Evolutionary conservation across 1,140 invertebrate genomes (phyloP).

Genomic region (Atopsyche davidsoni): DNA sequence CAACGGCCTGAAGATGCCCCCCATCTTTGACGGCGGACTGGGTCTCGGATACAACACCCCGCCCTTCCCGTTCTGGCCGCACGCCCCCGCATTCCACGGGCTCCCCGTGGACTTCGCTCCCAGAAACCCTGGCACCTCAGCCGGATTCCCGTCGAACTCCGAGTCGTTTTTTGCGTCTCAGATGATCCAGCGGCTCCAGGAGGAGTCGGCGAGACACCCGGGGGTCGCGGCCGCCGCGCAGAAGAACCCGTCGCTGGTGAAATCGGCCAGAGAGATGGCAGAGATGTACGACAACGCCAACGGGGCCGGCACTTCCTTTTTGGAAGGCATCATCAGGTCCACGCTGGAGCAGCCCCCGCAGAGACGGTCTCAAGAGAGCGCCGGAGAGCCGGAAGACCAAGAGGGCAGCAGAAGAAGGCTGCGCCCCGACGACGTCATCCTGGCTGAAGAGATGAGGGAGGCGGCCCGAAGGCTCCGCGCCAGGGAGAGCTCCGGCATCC

Average conservation of each 20-base stretch:
- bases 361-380: constrained; percentile 43
- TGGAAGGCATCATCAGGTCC: constrained; percentile 75
- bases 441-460: constrained; percentile 51
- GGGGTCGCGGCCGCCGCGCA: constrained; percentile 34
- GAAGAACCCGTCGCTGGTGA: constrained; percentile 37
- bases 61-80: constrained; percentile 60
- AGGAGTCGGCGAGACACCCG: constrained; percentile 51
- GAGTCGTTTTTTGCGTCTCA: constrained; percentile 72
- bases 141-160: constrained; percentile 49
- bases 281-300: constrained; percentile 57
- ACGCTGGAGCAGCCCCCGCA: constrained; percentile 59
- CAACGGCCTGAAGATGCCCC: constrained; percentile 63
- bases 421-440: constrained; percentile 44
- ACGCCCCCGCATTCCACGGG: constrained; percentile 40
- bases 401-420: constrained; percentile 32
- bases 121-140: constrained; percentile 37
- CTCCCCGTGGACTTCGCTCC: constrained; percentile 49
- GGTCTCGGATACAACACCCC: constrained; percentile 45
- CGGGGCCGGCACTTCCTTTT: constrained; percentile 61
- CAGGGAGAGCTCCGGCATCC: constrained; percentile 11
- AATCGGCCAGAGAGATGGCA: constrained; percentile 52
- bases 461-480: constrained; percentile 50
- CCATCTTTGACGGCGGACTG: constrained; percentile 54
- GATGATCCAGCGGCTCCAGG: constrained; percentile 72
- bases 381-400: constrained; percentile 32